Conservation (phyloP, 1,140 invertebrate species). For the Lethrus apterus region DNA sequence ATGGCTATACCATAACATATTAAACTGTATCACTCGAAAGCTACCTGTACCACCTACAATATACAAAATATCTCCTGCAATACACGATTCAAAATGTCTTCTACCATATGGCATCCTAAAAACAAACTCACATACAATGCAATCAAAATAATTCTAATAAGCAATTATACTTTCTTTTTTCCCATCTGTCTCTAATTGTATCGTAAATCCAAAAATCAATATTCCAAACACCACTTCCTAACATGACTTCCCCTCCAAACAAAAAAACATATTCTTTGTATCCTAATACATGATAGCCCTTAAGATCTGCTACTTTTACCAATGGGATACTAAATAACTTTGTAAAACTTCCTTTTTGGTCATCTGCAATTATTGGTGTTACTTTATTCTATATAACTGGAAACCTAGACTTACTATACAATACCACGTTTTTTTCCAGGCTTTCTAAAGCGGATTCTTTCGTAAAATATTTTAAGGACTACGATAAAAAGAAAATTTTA, state of each 20-base stretch:
- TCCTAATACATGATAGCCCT: conserved; percentile 26
- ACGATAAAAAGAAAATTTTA: too few species aligned
- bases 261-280: conserved; percentile 33
- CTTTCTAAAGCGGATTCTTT: too few species aligned
- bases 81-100: conserved; percentile 32
- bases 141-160: not conserved
- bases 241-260: conserved; percentile 31
- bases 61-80: conserved; percentile 26
- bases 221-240: conserved; percentile 32
- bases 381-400: too few species aligned
- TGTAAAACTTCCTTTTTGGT: conserved; percentile 7
- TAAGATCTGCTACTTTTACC: conserved; percentile 21
- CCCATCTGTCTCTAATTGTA: conserved; percentile 28
- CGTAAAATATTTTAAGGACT: too few species aligned
- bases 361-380: conserved; percentile 3
- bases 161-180: conserved; percentile 18
- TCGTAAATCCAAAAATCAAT: conserved; percentile 30
- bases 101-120: conserved; percentile 25
- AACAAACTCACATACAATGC: conserved; percentile 10
- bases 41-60: conserved; percentile 32
- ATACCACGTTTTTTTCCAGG: too few species aligned
- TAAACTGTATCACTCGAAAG: conserved; percentile 31
- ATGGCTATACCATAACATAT: conserved; percentile 31
- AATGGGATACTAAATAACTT: conserved; percentile 4
- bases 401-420: too few species aligned